Evolutionary conservation across 2,797 vertebrate species (phyloP).

Genomic region (Pyrocephalus nanus): DNA sequence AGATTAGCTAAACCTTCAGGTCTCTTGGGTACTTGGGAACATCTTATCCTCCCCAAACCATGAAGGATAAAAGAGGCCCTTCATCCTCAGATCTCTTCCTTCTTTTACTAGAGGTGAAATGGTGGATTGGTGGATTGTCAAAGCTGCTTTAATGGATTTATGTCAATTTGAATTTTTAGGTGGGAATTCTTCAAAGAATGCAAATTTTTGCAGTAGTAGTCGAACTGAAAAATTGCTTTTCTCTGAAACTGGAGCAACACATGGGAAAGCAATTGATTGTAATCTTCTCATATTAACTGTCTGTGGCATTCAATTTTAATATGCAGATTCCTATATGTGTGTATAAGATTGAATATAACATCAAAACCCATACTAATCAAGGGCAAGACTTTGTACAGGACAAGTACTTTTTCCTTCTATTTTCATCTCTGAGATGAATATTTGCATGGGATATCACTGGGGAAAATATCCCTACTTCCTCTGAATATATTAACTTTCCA

Average conservation of each 20-base stretch:
- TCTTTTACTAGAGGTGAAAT: neutral
- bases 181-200: neutral
- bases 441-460: fast-evolving
- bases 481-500: neutral
- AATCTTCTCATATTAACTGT: neutral
- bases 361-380: neutral
- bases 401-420: neutral
- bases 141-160: neutral
- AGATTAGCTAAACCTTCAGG: neutral
- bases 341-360: neutral
- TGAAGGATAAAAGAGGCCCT: neutral
- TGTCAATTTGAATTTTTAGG: neutral
- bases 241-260: neutral
- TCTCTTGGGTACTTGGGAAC: neutral
- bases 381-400: neutral
- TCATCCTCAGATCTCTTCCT: neutral
- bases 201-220: neutral
- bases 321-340: neutral
- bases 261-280: neutral
- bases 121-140: neutral
- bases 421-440: neutral
- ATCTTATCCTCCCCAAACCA: neutral
- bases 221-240: neutral
- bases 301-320: neutral
- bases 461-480: neutral